These are phyloP conservation scores for Peromyscus maniculatus DNA, from an alignment of 2,113 vertebrate species.

Conservation along the genomic window DNA sequence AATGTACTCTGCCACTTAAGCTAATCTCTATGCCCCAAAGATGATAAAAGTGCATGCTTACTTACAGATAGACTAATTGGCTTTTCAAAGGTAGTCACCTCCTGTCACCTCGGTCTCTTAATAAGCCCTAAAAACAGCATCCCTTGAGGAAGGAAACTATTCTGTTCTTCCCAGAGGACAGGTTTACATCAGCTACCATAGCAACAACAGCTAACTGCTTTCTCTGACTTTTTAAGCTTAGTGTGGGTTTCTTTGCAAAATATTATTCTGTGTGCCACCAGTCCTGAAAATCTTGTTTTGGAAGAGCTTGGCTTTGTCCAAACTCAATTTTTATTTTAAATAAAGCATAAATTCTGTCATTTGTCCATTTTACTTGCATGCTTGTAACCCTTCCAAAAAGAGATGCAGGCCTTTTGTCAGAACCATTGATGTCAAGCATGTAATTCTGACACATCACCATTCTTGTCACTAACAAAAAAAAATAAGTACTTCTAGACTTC, in stretches of 20 bases:
- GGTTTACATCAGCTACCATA: constrained; percentile 39
- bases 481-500: not conserved
- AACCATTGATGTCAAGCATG: not conserved
- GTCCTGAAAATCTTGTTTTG: not conserved
- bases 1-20: not conserved
- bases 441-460: not conserved
- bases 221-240: constrained; percentile 32
- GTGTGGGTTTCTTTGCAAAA: not conserved
- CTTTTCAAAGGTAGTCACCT: not conserved
- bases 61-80: not conserved
- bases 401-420: not conserved
- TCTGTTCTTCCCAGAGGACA: constrained; percentile 41
- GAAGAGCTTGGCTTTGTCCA: not conserved
- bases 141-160: not conserved
- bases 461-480: not conserved
- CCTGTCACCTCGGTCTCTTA: constrained; percentile 14
- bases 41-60: not conserved
- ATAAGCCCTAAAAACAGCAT: constrained; percentile 42
- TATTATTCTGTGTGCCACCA: not conserved
- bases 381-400: not conserved
- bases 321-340: not conserved
- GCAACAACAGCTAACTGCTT: constrained; percentile 48
- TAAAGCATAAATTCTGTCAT: not conserved
- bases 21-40: not conserved
- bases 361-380: not conserved